A percentile compares a stretch with the other conserved stretches of the same genome.
Evolutionary conservation across 1,140 invertebrate species (phyloP).

Genomic region (Manduca sexta): DNA sequence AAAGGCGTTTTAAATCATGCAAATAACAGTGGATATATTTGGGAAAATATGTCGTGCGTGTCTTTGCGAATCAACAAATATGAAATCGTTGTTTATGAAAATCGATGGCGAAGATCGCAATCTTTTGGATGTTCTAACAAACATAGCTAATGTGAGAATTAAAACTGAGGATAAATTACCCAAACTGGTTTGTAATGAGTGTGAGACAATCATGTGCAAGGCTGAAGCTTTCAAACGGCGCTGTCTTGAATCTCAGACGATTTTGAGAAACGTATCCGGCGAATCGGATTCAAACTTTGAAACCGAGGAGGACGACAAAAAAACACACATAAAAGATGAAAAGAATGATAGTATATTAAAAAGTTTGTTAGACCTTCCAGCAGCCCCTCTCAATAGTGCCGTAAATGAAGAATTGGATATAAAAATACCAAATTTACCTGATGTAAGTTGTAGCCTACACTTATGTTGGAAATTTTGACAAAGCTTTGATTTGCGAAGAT

Average conservation of each 20-base stretch:
- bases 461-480: too few relatives aligned
- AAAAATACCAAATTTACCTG: too few relatives aligned
- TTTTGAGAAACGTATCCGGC: conserved; percentile 28
- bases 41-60: conserved; percentile 44
- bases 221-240: conserved; percentile 46
- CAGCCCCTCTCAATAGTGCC: too few relatives aligned
- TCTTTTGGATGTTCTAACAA: conserved; percentile 36
- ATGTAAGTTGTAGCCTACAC: too few relatives aligned
- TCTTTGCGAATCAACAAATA: conserved; percentile 25
- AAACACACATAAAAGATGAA: conserved; percentile 1
- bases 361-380: background rate
- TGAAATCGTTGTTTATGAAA: conserved; percentile 35
- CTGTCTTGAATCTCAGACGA: conserved; percentile 36
- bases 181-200: conserved; percentile 44
- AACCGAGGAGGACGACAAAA: background rate
- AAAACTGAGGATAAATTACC: conserved; percentile 33
- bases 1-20: conserved; percentile 3
- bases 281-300: conserved; percentile 9
- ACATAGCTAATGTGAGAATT: conserved; percentile 37
- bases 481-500: too few relatives aligned
- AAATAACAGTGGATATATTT: conserved; percentile 10
- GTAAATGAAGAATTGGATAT: too few relatives aligned
- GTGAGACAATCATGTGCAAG: conserved; percentile 33
- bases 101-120: conserved; percentile 33
- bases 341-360: conserved; percentile 3